Base-by-base conservation (phyloP, 2,113 vertebrate genomes). In the Prietella phreatophila region DNA sequence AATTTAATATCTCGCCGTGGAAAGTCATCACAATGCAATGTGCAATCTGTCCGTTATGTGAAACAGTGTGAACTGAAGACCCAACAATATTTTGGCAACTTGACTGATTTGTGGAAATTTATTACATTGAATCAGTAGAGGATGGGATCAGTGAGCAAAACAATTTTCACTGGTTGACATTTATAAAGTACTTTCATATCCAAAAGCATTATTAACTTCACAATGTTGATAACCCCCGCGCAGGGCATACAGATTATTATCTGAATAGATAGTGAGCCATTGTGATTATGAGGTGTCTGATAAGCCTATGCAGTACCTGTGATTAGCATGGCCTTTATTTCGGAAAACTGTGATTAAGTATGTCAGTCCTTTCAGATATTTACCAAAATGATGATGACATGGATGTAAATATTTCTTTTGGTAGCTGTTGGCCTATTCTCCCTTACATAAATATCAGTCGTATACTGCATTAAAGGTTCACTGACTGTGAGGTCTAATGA, bases 1-100 rank as follows among this genome's bases (percentile, higher is more conserved):
- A 90, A 90, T 91, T 91, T 89, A 88, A 80, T 78, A n/a, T 81
- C 56, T 63, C 27, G n/a, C 82, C 71, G 81, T 58, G 84, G 86
- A 90, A 79, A 83, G 60, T 56, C 67, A 30, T 88, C 63, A 63
- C 69, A 91, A 88, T 82, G 82, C 84, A 2, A 33, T 58, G 84
- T 50, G 55, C 61, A 86, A 86, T 89, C 76, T 78, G 27, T 87
- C 78, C n/a, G 65, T 91, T 86, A 86, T 69, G 69, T 85, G 85
- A 89, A 82, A 85, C 60, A 67, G 83, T 88, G 69, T 67, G 81
- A 88, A 89, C 81, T 73, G 87, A 85, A 84, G 30, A 82, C 39
- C 76, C 88, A 88, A 86, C n/a, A 33, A 88, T 84, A 82, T 55
- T 85, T 73, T 88, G 89, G 69, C 86, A 83, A 79, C 85, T 88